Evolutionary conservation across 2,797 vertebrate genomes (phyloP).

Genomic region (Darevskia mixta): DNA sequence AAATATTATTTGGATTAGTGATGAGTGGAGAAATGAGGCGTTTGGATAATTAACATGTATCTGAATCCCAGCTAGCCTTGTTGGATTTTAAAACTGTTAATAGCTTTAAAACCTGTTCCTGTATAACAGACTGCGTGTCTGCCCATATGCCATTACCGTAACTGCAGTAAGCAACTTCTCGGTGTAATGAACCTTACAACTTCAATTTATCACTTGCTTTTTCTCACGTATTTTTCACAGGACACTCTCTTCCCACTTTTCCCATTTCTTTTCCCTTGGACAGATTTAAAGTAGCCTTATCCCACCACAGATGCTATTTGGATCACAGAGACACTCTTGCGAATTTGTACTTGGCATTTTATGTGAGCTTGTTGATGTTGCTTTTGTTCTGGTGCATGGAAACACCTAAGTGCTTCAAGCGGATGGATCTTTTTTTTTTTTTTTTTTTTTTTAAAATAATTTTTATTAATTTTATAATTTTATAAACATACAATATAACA

Average conservation of each 20-base stretch:
- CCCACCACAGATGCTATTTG: background rate
- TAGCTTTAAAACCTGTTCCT: constrained; percentile 35
- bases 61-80: constrained; percentile 8
- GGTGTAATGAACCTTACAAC: background rate
- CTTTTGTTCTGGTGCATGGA: constrained; percentile 31
- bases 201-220: constrained; percentile 32
- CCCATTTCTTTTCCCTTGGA: background rate
- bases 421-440: constrained; percentile 36
- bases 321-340: background rate
- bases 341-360: background rate
- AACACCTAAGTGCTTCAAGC: constrained; percentile 10
- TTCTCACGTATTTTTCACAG: background rate
- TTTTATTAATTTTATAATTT: too few relatives aligned
- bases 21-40: background rate
- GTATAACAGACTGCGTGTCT: constrained; percentile 11
- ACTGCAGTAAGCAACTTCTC: constrained; percentile 1
- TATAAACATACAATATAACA: too few relatives aligned
- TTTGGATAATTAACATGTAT: constrained; percentile 22
- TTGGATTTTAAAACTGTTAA: constrained; percentile 11
- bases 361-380: background rate
- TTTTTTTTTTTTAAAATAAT: too few relatives aligned
- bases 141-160: constrained; percentile 28
- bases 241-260: background rate
- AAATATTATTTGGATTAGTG: constrained; percentile 34
- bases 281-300: background rate